Percentiles rank a stretch among this genome's conserved stretches.
These are phyloP conservation scores for Brachionus rubens DNA, from an alignment of 1,140 invertebrate genomes.

Conservation along the genomic window DNA sequence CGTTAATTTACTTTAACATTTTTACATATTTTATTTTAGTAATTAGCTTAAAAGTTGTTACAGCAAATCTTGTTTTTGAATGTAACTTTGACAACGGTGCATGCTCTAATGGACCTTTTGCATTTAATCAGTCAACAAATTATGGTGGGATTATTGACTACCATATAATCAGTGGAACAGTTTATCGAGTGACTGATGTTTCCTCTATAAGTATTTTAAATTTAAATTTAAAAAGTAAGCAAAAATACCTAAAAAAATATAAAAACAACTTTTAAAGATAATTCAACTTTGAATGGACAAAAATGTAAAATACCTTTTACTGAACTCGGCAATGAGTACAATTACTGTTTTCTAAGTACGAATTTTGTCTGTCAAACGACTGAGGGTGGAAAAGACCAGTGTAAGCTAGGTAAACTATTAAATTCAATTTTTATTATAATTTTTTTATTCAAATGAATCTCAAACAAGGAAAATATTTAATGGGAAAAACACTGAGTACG, in stretches of 20 bases:
- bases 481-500: neutral
- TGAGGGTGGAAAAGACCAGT: neutral
- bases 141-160: neutral
- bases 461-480: conserved; percentile 7
- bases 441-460: neutral
- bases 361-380: neutral
- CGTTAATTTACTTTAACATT: no score
- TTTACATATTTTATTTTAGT: no score
- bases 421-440: neutral
- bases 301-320: neutral
- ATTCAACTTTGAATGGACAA: neutral
- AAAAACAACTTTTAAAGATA: neutral
- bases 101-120: neutral
- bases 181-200: neutral
- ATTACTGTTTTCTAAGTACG: neutral
- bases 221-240: neutral
- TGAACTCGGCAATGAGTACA: neutral
- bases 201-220: conserved; percentile 10
- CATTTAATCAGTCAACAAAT: neutral
- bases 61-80: neutral
- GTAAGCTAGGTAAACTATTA: neutral
- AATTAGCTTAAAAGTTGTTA: no score
- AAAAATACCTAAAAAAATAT: neutral
- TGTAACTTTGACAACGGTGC: neutral
- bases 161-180: neutral